A percentile compares a stretch with the other conserved stretches of the same genome.
Evolutionary conservation across 2,888 invertebrate genomes (phyloP).

Genomic region (Meteorus colon): DNA sequence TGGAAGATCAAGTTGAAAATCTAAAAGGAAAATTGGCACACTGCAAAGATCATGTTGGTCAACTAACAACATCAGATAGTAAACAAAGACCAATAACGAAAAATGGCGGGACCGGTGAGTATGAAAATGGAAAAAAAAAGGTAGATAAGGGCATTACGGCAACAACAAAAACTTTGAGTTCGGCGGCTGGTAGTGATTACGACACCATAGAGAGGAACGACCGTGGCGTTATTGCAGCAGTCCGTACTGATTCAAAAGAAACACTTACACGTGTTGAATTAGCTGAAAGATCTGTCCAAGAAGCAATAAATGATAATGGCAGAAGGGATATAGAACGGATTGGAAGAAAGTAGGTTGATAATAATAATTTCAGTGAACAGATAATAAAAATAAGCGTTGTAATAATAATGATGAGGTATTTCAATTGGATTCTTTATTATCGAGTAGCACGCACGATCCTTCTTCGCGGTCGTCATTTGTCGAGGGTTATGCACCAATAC

Average conservation of each 20-base stretch:
- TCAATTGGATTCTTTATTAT: no score
- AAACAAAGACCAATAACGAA: not conserved
- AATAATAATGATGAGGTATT: no score
- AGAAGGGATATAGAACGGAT: not conserved
- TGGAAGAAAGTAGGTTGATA: not conserved
- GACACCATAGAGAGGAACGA: not conserved
- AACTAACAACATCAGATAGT: slow-evolving; percentile 71
- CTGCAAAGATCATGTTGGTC: slow-evolving; percentile 74
- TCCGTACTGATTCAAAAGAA: slow-evolving; percentile 12
- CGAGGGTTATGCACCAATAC: no score
- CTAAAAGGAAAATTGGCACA: slow-evolving; percentile 76
- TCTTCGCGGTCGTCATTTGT: no score
- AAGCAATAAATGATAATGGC: not conserved
- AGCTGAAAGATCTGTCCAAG: slow-evolving; percentile 34
- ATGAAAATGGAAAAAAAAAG: slow-evolving; percentile 14
- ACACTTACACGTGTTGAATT: slow-evolving; percentile 23
- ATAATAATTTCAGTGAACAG: not conserved
- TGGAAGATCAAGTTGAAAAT: slow-evolving; percentile 76
- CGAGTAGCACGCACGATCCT: no score
- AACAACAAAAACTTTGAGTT: not conserved
- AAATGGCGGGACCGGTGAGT: not conserved
- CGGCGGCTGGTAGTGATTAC: slow-evolving; percentile 1
- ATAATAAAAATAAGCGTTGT: not conserved
- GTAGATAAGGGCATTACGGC: not conserved
- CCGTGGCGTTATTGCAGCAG: slow-evolving; percentile 22